Conservation (phyloP, 2,797 vertebrate genomes). For the Enteromius argenteus region DNA sequence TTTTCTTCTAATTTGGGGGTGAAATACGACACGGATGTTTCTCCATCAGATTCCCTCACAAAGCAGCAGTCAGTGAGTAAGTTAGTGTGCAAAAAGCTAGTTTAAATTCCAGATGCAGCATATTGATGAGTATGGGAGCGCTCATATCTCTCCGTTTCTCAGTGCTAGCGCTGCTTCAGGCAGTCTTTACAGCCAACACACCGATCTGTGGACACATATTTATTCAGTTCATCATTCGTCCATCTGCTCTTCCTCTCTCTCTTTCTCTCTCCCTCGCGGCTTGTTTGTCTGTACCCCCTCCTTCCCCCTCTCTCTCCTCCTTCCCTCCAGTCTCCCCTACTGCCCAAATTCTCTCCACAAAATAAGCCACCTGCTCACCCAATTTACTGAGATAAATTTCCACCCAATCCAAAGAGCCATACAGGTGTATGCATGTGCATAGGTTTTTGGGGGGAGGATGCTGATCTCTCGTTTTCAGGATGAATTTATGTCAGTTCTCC, state of each 20-base stretch:
- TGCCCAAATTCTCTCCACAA: constrained; percentile 51
- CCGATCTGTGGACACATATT: constrained; percentile 51
- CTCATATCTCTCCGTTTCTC: constrained; percentile 17
- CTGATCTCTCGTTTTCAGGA: constrained; percentile 61
- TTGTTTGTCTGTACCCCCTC: constrained; percentile 6
- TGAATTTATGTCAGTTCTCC: constrained; percentile 45
- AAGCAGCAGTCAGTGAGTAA: not conserved
- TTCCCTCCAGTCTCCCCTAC: constrained; percentile 32
- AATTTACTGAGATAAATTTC: constrained; percentile 62
- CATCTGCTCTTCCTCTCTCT: constrained; percentile 58
- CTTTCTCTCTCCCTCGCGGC: constrained; percentile 16
- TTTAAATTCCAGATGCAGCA: constrained; percentile 35
- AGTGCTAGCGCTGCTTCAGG: constrained; percentile 29
- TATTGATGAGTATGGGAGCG: constrained; percentile 5
- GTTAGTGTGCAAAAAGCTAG: constrained; percentile 21
- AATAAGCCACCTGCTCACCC: constrained; percentile 73
- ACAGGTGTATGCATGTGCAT: constrained; percentile 47
- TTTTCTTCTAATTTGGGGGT: not conserved
- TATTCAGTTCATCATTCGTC: constrained; percentile 62
- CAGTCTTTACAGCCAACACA: constrained; percentile 41
- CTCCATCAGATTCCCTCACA: not conserved
- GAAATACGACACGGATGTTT: not conserved
- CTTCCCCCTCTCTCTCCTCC: constrained; percentile 21
- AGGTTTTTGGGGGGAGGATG: constrained; percentile 11
- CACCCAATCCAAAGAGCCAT: constrained; percentile 61